Percentiles rank a stretch among this genome's conserved stretches.
Evolutionary conservation across 2,888 invertebrate genomes (phyloP).

Genomic region (Catotricha subobsoleta): DNA sequence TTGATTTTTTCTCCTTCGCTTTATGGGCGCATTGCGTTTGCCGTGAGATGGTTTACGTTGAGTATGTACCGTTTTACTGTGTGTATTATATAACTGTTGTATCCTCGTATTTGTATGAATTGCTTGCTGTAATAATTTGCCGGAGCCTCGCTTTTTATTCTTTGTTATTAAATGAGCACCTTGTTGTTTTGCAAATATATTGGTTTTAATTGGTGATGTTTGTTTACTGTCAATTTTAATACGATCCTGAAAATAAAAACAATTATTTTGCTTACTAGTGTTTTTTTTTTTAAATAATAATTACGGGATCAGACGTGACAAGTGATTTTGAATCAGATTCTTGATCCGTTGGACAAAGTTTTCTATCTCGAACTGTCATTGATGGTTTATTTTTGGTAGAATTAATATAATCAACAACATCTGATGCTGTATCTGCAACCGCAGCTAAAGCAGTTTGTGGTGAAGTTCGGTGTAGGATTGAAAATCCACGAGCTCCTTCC

Average conservation of each 20-base stretch:
- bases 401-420: slow-evolving; percentile 43
- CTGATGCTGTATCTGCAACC: slow-evolving; percentile 63
- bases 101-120: too few species aligned
- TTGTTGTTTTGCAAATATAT: too few species aligned
- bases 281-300: slow-evolving; percentile 11
- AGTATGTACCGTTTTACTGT: too few species aligned
- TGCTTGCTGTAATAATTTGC: too few species aligned
- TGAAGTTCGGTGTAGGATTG: slow-evolving; percentile 64
- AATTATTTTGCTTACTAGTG: not conserved
- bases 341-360: slow-evolving; percentile 13
- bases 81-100: too few species aligned
- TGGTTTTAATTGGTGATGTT: too few species aligned
- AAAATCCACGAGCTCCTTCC: slow-evolving; percentile 69
- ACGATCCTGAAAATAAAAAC: not conserved
- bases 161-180: not conserved
- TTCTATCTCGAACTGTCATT: slow-evolving; percentile 27
- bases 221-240: too few species aligned
- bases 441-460: slow-evolving; percentile 72
- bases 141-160: not conserved
- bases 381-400: slow-evolving; percentile 34
- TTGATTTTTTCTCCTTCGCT: too few species aligned
- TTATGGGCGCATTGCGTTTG: too few species aligned
- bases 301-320: slow-evolving; percentile 27
- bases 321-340: slow-evolving; percentile 10
- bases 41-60: too few species aligned